phyloP scores from a whole-genome alignment of 2,797 vertebrate genomes.

The Trichosurus vulpecula region DNA sequence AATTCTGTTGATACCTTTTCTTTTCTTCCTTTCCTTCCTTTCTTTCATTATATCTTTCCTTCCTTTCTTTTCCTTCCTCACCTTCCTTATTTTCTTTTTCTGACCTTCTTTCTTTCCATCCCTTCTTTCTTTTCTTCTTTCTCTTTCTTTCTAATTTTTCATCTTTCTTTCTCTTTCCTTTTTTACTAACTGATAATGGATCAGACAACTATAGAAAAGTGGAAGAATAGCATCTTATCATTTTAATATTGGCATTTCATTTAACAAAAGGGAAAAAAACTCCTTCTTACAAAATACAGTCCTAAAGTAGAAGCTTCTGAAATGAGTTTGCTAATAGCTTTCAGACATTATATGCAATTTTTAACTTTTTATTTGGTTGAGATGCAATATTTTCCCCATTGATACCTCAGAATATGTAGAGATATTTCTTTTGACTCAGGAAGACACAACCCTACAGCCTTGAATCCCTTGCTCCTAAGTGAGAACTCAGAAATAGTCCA shows the following conservation, averaged over 20 bases:
- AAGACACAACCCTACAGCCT: neutral
- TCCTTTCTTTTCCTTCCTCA: neutral
- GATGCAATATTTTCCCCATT: conserved; percentile 4
- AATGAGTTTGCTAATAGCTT: neutral
- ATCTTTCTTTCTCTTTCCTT: no score
- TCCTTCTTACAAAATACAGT: neutral
- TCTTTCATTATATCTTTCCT: neutral
- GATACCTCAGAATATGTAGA: neutral
- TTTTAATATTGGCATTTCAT: neutral
- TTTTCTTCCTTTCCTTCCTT: neutral
- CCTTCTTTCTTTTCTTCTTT: no score
- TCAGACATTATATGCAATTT: neutral
- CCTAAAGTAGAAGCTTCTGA: neutral
- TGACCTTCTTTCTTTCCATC: no score
- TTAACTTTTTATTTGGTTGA: neutral
- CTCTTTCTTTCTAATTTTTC: no score
- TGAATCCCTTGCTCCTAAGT: conserved; percentile 24
- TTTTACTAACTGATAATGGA: neutral
- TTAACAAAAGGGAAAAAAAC: neutral
- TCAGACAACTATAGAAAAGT: no score
- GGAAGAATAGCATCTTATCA: neutral
- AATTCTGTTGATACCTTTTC: no score
- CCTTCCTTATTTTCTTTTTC: neutral
- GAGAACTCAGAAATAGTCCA: neutral
- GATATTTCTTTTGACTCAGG: conserved; percentile 5